Conservation (phyloP, 2,797 vertebrate species). For the Danio albolineatus region DNA sequence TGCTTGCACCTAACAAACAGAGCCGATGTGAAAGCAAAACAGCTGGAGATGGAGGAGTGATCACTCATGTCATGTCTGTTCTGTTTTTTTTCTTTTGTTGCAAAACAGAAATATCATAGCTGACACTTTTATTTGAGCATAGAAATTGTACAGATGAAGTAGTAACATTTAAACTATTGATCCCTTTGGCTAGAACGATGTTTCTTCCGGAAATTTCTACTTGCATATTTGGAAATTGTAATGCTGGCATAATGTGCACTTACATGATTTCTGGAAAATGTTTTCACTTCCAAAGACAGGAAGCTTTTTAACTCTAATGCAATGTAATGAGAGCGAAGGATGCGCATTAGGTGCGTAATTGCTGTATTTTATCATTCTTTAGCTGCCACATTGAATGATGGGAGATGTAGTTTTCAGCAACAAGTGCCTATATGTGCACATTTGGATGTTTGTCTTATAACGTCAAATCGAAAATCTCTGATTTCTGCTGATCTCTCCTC, state of each 20-base stretch:
- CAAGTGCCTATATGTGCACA: too few relatives aligned
- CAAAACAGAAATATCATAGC: background rate
- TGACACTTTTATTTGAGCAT: background rate
- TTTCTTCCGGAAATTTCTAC: background rate
- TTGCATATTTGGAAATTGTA: background rate
- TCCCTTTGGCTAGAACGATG: background rate
- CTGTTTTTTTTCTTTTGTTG: background rate
- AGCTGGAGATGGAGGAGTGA: background rate
- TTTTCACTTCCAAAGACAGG: background rate
- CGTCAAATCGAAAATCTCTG: too few relatives aligned
- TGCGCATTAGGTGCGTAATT: conserved; percentile 16
- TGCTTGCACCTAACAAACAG: conserved; percentile 22
- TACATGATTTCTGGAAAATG: conserved; percentile 10
- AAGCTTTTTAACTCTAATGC: conserved; percentile 24
- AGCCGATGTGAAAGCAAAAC: conserved; percentile 14
- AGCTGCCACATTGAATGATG: background rate
- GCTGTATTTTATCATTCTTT: conserved; percentile 7
- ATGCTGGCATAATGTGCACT: background rate
- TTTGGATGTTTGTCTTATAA: too few relatives aligned
- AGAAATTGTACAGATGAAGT: background rate
- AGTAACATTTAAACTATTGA: background rate
- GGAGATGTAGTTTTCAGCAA: background rate
- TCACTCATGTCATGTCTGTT: background rate
- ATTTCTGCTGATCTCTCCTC: background rate
- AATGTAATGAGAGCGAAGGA: background rate